Evolutionary conservation across 2,888 invertebrate genomes (phyloP).

Genomic region (Myopa testacea): DNA sequence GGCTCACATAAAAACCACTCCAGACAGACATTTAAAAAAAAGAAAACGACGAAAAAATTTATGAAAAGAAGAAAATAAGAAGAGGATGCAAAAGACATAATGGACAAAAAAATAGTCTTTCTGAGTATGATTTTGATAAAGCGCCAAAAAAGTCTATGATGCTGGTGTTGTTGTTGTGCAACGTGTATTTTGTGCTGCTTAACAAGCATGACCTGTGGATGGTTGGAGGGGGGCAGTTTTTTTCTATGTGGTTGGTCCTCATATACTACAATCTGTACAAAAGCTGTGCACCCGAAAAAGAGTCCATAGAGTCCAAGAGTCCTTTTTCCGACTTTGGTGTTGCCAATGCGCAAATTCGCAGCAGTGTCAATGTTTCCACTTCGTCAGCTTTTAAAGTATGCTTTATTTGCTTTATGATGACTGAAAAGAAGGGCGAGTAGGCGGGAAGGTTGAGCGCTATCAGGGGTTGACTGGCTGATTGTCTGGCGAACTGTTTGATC

Average conservation of each 20-base stretch:
- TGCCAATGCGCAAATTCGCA: slow-evolving; percentile 14
- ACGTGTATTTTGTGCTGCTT: too few species aligned
- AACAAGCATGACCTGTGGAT: too few species aligned
- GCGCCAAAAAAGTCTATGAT: not conserved
- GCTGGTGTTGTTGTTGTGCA: too few species aligned
- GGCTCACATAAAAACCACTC: slow-evolving; percentile 22
- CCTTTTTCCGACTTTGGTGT: slow-evolving; percentile 11
- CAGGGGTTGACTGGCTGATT: too few species aligned
- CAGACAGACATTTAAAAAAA: not conserved
- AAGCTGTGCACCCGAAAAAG: not conserved
- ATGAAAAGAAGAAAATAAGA: not conserved
- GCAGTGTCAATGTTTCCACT: slow-evolving; percentile 31
- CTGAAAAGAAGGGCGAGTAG: too few species aligned
- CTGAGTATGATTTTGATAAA: not conserved
- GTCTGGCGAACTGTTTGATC: too few species aligned
- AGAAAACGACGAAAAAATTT: not conserved
- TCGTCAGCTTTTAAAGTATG: not conserved
- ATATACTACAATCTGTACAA: not conserved
- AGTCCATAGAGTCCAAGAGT: not conserved
- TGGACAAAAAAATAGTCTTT: too few species aligned
- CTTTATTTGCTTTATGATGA: not conserved
- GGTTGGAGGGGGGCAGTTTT: not conserved
- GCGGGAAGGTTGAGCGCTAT: too few species aligned
- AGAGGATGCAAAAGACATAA: too few species aligned
- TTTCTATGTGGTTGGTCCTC: not conserved